Conservation (phyloP, 2,113 vertebrate genomes). For the Sylvietta virens region DNA sequence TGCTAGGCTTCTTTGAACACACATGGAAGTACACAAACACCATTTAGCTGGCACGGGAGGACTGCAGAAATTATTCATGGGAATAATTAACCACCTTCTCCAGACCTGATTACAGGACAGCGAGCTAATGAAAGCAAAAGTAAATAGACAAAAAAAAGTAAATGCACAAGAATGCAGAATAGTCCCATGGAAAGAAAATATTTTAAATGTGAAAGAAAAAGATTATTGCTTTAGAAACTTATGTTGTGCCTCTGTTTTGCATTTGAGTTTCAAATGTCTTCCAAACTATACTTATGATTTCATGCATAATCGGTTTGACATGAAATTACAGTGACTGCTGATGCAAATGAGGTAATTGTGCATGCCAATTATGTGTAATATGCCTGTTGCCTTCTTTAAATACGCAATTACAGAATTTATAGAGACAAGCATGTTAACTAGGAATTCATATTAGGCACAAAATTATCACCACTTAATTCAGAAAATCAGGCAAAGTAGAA, state of each 20-base stretch:
- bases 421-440: slow-evolving; percentile 52
- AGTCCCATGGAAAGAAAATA: not conserved
- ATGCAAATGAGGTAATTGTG: slow-evolving; percentile 52
- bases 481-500: slow-evolving; percentile 40
- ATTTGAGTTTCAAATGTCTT: slow-evolving; percentile 31
- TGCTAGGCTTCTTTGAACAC: not conserved
- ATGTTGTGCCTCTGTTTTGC: not conserved
- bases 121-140: not conserved
- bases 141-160: not conserved
- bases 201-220: not conserved
- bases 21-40: not conserved
- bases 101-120: not conserved
- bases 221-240: not conserved
- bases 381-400: slow-evolving; percentile 40
- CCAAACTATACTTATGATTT: not conserved
- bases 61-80: not conserved
- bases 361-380: slow-evolving; percentile 42
- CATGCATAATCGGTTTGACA: slow-evolving; percentile 16
- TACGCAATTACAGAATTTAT: slow-evolving; percentile 56
- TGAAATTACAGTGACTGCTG: slow-evolving; percentile 29
- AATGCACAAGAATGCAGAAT: not conserved
- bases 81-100: not conserved
- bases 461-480: slow-evolving; percentile 55
- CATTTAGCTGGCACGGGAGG: not conserved
- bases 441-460: slow-evolving; percentile 42